A percentile compares a stretch with the other conserved stretches of the same genome.
Conservation (phyloP, 2,113 vertebrate species). For the Oryzias melastigma region DNA sequence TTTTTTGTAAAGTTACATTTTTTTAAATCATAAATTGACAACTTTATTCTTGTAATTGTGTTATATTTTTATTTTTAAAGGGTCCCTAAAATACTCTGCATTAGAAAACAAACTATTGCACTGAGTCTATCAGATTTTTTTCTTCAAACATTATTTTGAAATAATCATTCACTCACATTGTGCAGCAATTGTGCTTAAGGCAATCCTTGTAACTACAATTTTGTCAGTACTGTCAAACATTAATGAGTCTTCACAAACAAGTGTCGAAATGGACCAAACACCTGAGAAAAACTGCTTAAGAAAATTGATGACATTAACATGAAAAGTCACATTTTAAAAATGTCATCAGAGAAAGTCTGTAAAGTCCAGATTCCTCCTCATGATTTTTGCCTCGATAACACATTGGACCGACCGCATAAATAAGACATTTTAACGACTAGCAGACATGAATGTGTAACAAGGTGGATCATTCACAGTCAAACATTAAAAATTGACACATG, state of each 20-base stretch:
- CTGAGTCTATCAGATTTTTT: too few relatives aligned
- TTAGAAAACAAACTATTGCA: too few relatives aligned
- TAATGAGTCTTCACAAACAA: constrained; percentile 38
- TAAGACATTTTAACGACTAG: constrained; percentile 29
- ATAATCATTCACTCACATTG: too few relatives aligned
- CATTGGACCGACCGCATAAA: constrained; percentile 21
- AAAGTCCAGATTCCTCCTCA: background rate
- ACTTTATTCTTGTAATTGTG: too few relatives aligned
- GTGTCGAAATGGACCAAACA: constrained; percentile 2
- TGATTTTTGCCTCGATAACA: background rate
- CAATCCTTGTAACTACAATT: background rate
- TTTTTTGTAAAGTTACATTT: too few relatives aligned
- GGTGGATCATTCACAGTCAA: constrained; percentile 33
- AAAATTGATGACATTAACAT: background rate
- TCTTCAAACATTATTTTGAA: too few relatives aligned
- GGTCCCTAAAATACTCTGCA: too few relatives aligned
- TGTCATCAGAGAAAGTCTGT: too few relatives aligned
- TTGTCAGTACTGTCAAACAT: constrained; percentile 43
- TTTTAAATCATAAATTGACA: too few relatives aligned
- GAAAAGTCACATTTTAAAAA: background rate
- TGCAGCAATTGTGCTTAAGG: too few relatives aligned
- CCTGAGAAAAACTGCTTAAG: background rate
- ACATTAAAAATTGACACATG: constrained; percentile 50
- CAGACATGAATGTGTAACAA: constrained; percentile 55
- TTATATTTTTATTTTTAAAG: too few relatives aligned